These are phyloP conservation scores for Tenthredo distinguenda DNA, from an alignment of 2,888 invertebrate species.

Conservation along the genomic window DNA sequence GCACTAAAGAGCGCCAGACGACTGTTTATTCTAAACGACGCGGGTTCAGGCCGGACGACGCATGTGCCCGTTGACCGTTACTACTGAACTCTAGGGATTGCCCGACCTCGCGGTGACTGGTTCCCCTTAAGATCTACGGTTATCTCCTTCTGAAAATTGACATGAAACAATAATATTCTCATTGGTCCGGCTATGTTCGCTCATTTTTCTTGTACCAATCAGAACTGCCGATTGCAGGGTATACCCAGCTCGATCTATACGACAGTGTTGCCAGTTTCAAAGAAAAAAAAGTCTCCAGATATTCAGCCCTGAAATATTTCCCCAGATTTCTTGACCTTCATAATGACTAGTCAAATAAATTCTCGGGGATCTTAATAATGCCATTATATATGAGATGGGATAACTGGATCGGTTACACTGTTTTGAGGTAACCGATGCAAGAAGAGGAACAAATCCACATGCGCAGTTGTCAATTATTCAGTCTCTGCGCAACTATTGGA, in stretches of 20 bases:
- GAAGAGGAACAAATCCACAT: neutral
- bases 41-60: neutral
- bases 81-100: constrained; percentile 38
- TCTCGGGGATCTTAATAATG: neutral
- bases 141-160: neutral
- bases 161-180: neutral
- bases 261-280: neutral
- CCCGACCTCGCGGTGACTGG: neutral
- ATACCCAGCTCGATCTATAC: neutral
- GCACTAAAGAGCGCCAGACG: constrained; percentile 13
- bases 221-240: neutral
- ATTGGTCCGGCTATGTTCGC: neutral
- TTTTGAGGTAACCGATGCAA: neutral
- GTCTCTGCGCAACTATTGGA: neutral
- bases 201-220: neutral
- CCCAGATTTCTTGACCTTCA: neutral
- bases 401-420: neutral
- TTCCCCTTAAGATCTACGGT: constrained; percentile 8
- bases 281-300: neutral
- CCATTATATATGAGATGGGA: neutral
- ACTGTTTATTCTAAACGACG: constrained; percentile 17
- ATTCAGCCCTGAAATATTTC: neutral
- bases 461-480: neutral
- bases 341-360: neutral
- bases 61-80: constrained; percentile 27